Evolutionary conservation across 2,888 invertebrate genomes (phyloP).

Genomic region (Ditula angustiorana): DNA sequence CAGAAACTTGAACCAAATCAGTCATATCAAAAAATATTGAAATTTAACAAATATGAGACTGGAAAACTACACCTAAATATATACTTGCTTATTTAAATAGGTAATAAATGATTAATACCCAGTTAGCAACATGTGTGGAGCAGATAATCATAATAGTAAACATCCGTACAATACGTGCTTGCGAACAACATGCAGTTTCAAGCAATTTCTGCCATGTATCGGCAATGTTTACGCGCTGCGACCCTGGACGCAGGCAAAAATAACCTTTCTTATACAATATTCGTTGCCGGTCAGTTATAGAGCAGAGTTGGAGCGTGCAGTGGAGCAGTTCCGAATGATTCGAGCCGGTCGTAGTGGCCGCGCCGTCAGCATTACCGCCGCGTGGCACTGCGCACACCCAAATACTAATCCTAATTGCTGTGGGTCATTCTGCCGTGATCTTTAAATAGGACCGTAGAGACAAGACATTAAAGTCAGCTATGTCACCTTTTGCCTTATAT

Average conservation of each 20-base stretch:
- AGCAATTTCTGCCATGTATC: slow-evolving; percentile 46
- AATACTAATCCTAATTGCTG: slow-evolving; percentile 10
- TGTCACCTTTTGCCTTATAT: background rate
- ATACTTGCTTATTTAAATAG: slow-evolving; percentile 28
- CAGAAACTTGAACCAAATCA: slow-evolving; percentile 5
- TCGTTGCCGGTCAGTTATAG: slow-evolving; percentile 51
- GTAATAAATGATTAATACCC: slow-evolving; percentile 28
- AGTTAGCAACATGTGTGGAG: slow-evolving; percentile 30
- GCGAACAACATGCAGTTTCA: slow-evolving; percentile 40
- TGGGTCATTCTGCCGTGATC: background rate
- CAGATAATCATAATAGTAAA: slow-evolving; percentile 46
- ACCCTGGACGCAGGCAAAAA: slow-evolving; percentile 59
- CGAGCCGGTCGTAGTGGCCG: slow-evolving; percentile 35
- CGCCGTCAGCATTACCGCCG: slow-evolving; percentile 11
- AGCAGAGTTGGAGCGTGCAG: slow-evolving; percentile 40
- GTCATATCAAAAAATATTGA: slow-evolving; percentile 8
- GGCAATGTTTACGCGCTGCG: slow-evolving; percentile 53
- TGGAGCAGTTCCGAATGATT: slow-evolving; percentile 46
- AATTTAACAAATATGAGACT: background rate
- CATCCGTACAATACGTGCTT: slow-evolving; percentile 42
- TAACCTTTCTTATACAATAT: slow-evolving; percentile 60
- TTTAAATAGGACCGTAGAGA: slow-evolving; percentile 1
- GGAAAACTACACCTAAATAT: slow-evolving; percentile 23
- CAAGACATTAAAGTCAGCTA: background rate
- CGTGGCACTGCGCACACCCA: slow-evolving; percentile 11